Percentiles rank a stretch among this genome's conserved stretches.
These are phyloP conservation scores for Clarias pachynema DNA, from an alignment of 2,797 vertebrate genomes.

Conservation along the genomic window DNA sequence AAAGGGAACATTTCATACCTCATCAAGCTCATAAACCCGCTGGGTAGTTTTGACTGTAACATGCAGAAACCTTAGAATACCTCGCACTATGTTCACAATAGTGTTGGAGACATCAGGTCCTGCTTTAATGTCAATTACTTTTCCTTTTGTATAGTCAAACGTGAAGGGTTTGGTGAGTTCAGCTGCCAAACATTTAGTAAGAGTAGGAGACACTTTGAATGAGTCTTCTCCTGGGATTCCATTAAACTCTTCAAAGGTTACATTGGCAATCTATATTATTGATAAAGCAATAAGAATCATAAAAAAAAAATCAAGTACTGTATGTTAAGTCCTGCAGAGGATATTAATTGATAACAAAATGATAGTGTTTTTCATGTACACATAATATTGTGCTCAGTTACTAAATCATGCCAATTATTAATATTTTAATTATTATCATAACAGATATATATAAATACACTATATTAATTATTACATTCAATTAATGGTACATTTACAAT, in stretches of 20 bases:
- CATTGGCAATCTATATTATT: conserved; percentile 71
- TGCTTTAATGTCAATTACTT: conserved; percentile 73
- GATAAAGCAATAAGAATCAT: not conserved
- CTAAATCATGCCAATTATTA: not conserved
- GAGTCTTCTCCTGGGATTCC: conserved; percentile 69
- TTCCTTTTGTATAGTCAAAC: conserved; percentile 80
- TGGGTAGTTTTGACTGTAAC: conserved; percentile 82
- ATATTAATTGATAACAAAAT: not conserved
- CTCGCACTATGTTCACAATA: conserved; percentile 79
- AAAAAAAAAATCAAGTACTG: not conserved
- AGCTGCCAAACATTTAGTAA: conserved; percentile 70
- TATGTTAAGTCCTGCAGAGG: not conserved
- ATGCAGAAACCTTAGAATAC: conserved; percentile 76
- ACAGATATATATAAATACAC: not conserved
- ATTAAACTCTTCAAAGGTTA: conserved; percentile 77
- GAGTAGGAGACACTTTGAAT: conserved; percentile 68
- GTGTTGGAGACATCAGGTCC: conserved; percentile 67
- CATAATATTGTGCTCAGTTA: not conserved
- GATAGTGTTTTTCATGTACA: not conserved
- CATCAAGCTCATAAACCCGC: conserved; percentile 76
- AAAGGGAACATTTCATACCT: conserved; percentile 63
- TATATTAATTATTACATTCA: not conserved
- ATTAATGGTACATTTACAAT: not conserved
- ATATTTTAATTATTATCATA: not conserved
- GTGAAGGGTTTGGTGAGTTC: conserved; percentile 79